Conservation (phyloP, 2,888 invertebrate genomes). For the Cosmia trapezina region DNA sequence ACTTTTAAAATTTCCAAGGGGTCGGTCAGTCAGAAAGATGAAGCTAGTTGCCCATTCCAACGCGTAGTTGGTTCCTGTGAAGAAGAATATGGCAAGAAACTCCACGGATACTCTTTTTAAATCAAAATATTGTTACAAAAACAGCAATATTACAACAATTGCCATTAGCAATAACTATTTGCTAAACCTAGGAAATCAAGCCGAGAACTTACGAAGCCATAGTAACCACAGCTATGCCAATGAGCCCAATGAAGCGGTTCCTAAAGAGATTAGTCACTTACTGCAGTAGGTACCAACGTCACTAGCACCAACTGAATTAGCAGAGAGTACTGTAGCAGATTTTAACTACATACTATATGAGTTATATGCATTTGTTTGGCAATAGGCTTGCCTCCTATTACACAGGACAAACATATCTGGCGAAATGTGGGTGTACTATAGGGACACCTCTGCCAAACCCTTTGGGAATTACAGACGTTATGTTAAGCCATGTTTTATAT, state of each 20-base stretch:
- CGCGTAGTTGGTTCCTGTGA: neutral
- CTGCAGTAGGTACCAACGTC: conserved; percentile 27
- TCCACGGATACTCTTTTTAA: neutral
- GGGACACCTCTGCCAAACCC: neutral
- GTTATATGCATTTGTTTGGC: neutral
- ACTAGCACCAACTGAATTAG: conserved; percentile 15
- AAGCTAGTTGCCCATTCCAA: neutral
- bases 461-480: neutral
- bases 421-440: too few relatives aligned
- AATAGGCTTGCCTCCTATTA: neutral
- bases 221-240: conserved; percentile 25
- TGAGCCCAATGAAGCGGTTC: conserved; percentile 39
- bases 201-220: conserved; percentile 43
- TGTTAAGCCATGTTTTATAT: neutral
- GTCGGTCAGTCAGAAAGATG: neutral
- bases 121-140: neutral
- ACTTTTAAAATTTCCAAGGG: neutral
- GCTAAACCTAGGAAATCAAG: conserved; percentile 33
- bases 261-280: conserved; percentile 46
- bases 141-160: neutral
- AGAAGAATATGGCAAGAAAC: neutral
- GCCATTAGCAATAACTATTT: neutral
- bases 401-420: too few relatives aligned
- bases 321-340: conserved; percentile 1
- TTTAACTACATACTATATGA: conserved; percentile 2